Evolutionary conservation across 2,888 invertebrate genomes (phyloP), one percentile per base, ranked within the genome.

Genomic region (Punctoribates punctum): DNA sequence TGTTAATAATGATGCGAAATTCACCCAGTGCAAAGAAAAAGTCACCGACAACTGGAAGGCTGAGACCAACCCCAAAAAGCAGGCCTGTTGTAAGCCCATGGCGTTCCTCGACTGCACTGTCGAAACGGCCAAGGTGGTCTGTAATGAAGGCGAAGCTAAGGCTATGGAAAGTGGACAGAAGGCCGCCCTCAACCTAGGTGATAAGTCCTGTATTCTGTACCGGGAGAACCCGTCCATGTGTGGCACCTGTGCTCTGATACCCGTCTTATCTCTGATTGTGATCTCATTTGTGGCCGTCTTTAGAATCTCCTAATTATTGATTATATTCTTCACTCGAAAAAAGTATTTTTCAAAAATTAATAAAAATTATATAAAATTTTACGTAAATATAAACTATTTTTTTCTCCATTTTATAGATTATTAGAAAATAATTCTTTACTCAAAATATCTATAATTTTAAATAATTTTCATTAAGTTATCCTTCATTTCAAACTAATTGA

Each of bases 31-130:
- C 38, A 34, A 34, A 9, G 34, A 29, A 20, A 38, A 38, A 6
- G 15, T 34, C 1, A 17, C 67, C 38, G 67, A 67, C 9, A 29
- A 67, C n/a, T 67, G 67, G 67, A 67, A 67, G 38, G 6, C 20
- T 8, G 67, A 67, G 17, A 67, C 67, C 25, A 29, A 67, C n/a
- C 13, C 34, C 3, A 38, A 67, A 20, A 29, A 38, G 20, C 67
- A 38, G 20, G n/a, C 8, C 8, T 67, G 67, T 17, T 67, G 67
- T 38, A 29, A 34, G 20, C 11, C 38, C 8, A 17, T 67, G 38
- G 29, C 27, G 8, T 34, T 38, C 9, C n/a, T 27, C n/a, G 20
- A 38, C 20, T 67, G 67, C 38, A 15, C 38, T 29, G 3, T 67
- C 2, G 38, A 67, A 9, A 38, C 20, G 6, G 67, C 67, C 1